These are phyloP conservation scores for Emys orbicularis DNA, from an alignment of 2,797 vertebrate species.

Conservation along the genomic window DNA sequence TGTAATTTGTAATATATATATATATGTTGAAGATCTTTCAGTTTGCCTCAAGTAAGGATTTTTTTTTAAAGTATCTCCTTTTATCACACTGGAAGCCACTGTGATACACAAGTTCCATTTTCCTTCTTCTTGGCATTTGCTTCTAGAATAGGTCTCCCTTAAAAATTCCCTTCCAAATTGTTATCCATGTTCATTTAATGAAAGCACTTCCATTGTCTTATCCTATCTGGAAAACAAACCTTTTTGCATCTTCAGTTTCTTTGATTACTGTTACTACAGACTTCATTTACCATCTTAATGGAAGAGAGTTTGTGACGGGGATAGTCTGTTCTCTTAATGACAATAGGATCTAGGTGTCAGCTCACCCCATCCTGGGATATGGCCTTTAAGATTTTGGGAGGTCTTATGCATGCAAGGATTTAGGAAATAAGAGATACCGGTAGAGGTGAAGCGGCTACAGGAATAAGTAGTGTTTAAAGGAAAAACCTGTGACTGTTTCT, in stretches of 20 bases:
- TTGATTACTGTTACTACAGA: not conserved
- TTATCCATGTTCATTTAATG: not conserved
- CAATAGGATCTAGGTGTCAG: too few species aligned
- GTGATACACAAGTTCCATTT: not conserved
- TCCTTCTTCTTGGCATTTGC: not conserved
- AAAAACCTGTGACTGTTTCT: too few species aligned
- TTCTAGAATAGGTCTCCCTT: not conserved
- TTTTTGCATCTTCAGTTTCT: not conserved
- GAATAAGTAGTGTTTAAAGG: too few species aligned
- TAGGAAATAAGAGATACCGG: too few species aligned
- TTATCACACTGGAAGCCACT: not conserved
- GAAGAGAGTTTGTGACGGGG: too few species aligned
- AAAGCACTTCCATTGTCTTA: not conserved
- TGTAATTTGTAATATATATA: too few species aligned
- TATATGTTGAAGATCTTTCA: fast-evolving
- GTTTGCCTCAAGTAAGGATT: too few species aligned
- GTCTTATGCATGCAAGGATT: too few species aligned
- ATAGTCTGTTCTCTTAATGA: too few species aligned
- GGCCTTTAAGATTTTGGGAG: too few species aligned
- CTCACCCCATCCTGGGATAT: too few species aligned
- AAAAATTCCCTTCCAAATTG: not conserved
- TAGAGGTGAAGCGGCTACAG: too few species aligned
- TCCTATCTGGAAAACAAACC: not conserved
- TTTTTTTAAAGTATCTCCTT: not conserved
- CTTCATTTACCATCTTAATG: not conserved